Percentiles rank a stretch among this genome's conserved stretches.
Conservation (phyloP, 2,888 invertebrate species). For the Ypsolopha sequella region DNA sequence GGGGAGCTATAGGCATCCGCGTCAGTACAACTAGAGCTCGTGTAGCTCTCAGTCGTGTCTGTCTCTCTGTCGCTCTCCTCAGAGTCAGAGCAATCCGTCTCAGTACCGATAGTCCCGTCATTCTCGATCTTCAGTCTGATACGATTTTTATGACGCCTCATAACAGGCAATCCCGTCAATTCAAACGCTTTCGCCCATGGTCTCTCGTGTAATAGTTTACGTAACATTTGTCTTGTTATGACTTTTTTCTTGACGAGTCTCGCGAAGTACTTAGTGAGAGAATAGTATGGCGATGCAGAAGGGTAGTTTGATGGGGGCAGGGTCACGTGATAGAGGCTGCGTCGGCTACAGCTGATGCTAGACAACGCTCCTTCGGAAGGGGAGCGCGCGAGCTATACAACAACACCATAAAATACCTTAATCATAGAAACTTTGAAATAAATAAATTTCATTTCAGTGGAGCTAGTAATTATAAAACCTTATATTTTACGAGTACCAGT, state of each 20-base stretch:
- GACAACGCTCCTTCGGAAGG: constrained; percentile 67
- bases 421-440: background rate
- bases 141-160: constrained; percentile 54
- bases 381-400: constrained; percentile 62
- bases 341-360: constrained; percentile 64
- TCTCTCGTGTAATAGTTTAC: constrained; percentile 78
- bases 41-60: constrained; percentile 50
- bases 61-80: constrained; percentile 46
- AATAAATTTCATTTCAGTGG: too few species aligned
- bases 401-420: constrained; percentile 2
- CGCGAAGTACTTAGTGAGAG: constrained; percentile 81
- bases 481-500: too few species aligned
- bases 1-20: constrained; percentile 30
- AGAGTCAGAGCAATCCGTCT: constrained; percentile 46
- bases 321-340: constrained; percentile 70
- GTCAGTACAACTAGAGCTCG: constrained; percentile 47
- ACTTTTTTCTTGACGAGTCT: constrained; percentile 79
- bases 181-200: constrained; percentile 64
- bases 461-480: too few species aligned
- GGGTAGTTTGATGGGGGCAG: constrained; percentile 82
- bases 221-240: constrained; percentile 78
- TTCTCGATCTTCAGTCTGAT: constrained; percentile 50
- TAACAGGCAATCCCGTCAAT: constrained; percentile 52
- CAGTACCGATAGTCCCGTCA: constrained; percentile 52
- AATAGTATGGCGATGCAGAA: constrained; percentile 82